Evolutionary conservation across 2,797 vertebrate species (phyloP).

Genomic region (Borostomias antarcticus): DNA sequence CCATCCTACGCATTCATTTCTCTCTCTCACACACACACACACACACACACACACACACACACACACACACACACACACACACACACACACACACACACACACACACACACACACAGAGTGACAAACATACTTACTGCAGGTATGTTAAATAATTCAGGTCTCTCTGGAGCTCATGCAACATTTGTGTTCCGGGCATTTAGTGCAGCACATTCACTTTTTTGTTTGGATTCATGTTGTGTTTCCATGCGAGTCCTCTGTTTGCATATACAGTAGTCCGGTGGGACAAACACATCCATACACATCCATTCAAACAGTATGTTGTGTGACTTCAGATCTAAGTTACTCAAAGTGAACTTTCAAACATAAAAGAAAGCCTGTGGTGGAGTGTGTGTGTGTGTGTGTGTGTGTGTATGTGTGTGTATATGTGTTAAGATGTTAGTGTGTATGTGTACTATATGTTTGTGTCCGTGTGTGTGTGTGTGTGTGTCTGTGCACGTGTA

Average conservation of each 20-base stretch:
- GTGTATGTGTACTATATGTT: neutral
- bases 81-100: conserved; percentile 35
- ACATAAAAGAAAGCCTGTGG: conserved; percentile 47
- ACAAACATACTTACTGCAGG: conserved; percentile 23
- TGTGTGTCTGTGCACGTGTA: conserved; percentile 48
- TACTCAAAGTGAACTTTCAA: conserved; percentile 63
- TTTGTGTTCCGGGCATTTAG: conserved; percentile 38
- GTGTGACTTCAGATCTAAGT: conserved; percentile 65
- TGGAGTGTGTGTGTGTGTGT: conserved; percentile 36
- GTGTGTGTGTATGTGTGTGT: neutral
- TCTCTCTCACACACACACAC: conserved; percentile 4
- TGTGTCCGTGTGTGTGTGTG: conserved; percentile 23
- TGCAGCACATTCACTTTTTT: conserved; percentile 43
- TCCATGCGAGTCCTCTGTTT: conserved; percentile 38
- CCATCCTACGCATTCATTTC: conserved; percentile 26
- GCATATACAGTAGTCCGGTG: conserved; percentile 31
- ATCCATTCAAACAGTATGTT: conserved; percentile 53
- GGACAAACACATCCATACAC: conserved; percentile 36
- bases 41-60: conserved; percentile 41
- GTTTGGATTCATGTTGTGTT: conserved; percentile 38
- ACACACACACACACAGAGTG: conserved; percentile 42
- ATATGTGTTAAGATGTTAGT: neutral
- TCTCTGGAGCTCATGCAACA: conserved; percentile 33
- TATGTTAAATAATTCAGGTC: conserved; percentile 48
- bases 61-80: conserved; percentile 31